These are phyloP conservation scores for Nymphalis c-album DNA, from an alignment of 2,888 invertebrate genomes.

Conservation along the genomic window DNA sequence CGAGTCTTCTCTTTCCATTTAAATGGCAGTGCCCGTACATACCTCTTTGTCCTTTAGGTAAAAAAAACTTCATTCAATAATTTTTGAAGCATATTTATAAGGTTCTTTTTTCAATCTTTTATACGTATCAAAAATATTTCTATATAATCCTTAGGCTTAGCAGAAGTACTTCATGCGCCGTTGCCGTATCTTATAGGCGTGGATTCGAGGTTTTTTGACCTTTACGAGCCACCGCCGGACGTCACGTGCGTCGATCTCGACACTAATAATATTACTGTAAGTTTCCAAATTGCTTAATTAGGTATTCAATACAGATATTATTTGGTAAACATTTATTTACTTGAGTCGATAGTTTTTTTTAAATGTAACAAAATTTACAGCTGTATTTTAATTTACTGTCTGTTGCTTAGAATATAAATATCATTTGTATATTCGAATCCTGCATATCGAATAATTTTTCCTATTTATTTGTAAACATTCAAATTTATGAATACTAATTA, in stretches of 20 bases:
- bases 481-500: too few species aligned
- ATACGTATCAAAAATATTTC: conserved; percentile 38
- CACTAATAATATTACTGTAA: conserved; percentile 95
- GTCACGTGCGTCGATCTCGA: conserved; percentile 99
- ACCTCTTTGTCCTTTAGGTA: conserved; percentile 97
- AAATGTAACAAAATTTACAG: not conserved
- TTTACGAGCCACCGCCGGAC: conserved; percentile 97
- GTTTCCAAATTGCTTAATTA: conserved; percentile 45
- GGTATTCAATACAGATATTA: too few species aligned
- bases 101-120: not conserved
- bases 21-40: conserved; percentile 99
- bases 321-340: too few species aligned
- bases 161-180: conserved; percentile 98
- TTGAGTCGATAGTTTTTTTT: conserved; percentile 8
- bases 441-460: too few species aligned
- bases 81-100: not conserved
- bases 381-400: too few species aligned
- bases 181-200: conserved; percentile 98
- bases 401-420: too few species aligned
- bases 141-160: conserved; percentile 82
- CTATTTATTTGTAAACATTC: too few species aligned
- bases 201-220: conserved; percentile 97
- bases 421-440: too few species aligned
- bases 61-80: conserved; percentile 36
- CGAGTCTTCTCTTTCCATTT: conserved; percentile 97